Conservation (phyloP, 1,140 invertebrate genomes). For the Colletes latitarsis region DNA sequence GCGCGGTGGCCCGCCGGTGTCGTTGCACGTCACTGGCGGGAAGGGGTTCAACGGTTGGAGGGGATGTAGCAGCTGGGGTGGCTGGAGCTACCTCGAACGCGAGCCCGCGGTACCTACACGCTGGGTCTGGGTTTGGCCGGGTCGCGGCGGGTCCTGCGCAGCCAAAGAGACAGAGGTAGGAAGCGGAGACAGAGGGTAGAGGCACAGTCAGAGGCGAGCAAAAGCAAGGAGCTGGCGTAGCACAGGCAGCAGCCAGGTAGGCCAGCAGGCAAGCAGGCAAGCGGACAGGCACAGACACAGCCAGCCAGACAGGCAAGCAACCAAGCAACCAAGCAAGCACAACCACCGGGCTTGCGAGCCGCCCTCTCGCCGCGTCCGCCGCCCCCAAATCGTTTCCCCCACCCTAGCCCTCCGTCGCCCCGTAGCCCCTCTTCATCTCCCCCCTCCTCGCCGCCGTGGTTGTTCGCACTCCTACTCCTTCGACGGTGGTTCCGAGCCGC, state of each 20-base stretch:
- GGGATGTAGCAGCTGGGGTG: slow-evolving; percentile 73
- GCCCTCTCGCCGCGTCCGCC: slow-evolving; percentile 26
- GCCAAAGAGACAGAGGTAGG: slow-evolving; percentile 53
- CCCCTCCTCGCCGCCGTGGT: slow-evolving; percentile 28
- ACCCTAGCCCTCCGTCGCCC: slow-evolving; percentile 29
- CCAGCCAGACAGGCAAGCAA: slow-evolving; percentile 44
- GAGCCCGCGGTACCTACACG: slow-evolving; percentile 71
- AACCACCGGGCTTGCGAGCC: slow-evolving; percentile 54
- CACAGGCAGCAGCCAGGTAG: slow-evolving; percentile 42
- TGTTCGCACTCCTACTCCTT: slow-evolving; percentile 50
- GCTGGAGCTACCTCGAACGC: slow-evolving; percentile 75
- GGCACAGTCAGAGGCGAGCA: background rate
- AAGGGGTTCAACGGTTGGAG: slow-evolving; percentile 51
- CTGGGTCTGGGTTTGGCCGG: slow-evolving; percentile 78
- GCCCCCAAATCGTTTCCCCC: slow-evolving; percentile 21
- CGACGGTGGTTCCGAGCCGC: slow-evolving; percentile 58
- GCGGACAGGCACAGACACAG: slow-evolving; percentile 17
- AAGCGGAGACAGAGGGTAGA: background rate
- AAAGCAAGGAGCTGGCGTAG: slow-evolving; percentile 8
- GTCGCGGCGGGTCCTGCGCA: slow-evolving; percentile 76
- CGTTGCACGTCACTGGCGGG: slow-evolving; percentile 42
- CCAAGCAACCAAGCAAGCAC: slow-evolving; percentile 25
- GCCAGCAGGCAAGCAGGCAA: slow-evolving; percentile 42
- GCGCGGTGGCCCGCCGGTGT: background rate
- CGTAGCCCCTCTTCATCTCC: background rate